phyloP scores from a whole-genome alignment of 2,113 vertebrate genomes.

The Puffinus mauretanicus region DNA sequence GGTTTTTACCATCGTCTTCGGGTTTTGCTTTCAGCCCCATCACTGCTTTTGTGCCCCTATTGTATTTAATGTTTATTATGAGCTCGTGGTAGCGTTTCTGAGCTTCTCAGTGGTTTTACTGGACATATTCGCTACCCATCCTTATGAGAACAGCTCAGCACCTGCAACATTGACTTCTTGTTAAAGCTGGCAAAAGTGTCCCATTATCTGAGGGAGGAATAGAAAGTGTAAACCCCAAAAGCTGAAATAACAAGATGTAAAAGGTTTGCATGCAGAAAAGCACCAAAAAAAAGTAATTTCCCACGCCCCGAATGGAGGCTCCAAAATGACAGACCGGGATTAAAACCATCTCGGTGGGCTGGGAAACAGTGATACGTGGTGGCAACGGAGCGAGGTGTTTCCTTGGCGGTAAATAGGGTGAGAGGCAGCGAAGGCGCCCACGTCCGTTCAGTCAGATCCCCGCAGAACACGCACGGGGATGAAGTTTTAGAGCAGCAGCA shows the following conservation, averaged over 20 bases:
- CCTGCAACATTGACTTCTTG: neutral
- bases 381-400: neutral
- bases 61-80: neutral
- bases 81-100: neutral
- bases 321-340: neutral
- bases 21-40: neutral
- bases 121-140: accelerated
- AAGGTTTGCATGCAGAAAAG: neutral
- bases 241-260: neutral
- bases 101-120: neutral
- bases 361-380: accelerated
- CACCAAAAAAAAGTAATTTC: neutral
- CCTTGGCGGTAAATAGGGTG: accelerated
- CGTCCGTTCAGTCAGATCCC: accelerated
- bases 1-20: neutral
- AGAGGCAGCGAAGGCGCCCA: accelerated
- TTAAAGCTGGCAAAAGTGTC: neutral
- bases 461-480: accelerated
- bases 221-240: neutral
- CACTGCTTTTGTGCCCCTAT: accelerated
- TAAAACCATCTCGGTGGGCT: neutral
- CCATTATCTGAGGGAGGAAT: neutral
- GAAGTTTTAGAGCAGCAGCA: neutral
- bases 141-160: neutral
- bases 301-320: neutral